A percentile compares a stretch with the other conserved stretches of the same genome.
Evolutionary conservation across 2,797 vertebrate species (phyloP).

Genomic region (Acrossocheilus wenchowensis): DNA sequence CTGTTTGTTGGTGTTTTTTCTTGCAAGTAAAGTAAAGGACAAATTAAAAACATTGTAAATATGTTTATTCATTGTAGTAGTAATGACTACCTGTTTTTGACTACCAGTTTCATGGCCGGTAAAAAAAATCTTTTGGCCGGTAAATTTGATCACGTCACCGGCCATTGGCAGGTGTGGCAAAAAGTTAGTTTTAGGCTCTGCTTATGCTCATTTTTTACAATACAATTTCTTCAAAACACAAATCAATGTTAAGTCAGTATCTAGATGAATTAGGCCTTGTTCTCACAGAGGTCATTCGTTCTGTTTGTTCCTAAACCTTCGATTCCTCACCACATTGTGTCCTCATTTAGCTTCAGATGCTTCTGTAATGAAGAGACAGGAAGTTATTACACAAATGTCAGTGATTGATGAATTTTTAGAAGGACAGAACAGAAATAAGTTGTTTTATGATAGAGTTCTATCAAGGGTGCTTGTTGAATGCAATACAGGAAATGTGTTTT

Average conservation of each 20-base stretch:
- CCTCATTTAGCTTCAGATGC: not conserved
- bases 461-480: slow-evolving; percentile 26
- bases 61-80: too few species aligned
- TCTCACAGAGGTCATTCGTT: not conserved
- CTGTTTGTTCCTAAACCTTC: not conserved
- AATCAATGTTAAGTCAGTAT: slow-evolving; percentile 69
- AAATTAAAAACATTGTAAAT: too few species aligned
- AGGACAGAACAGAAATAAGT: not conserved
- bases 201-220: slow-evolving; percentile 62
- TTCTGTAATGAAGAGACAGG: slow-evolving; percentile 16
- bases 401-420: not conserved
- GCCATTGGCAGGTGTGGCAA: too few species aligned
- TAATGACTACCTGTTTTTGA: too few species aligned
- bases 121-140: too few species aligned
- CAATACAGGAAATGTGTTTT: not conserved
- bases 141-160: too few species aligned
- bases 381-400: not conserved
- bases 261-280: not conserved
- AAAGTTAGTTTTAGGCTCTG: too few species aligned
- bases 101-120: too few species aligned
- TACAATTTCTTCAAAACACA: slow-evolving; percentile 60
- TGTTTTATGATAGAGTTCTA: slow-evolving; percentile 10
- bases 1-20: too few species aligned
- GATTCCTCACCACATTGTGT: not conserved
- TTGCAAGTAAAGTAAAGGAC: too few species aligned